Percentiles rank a stretch among this genome's conserved stretches.
phyloP scores from a whole-genome alignment of 2,888 invertebrate genomes.

The Macrosiphum euphorbiae region DNA sequence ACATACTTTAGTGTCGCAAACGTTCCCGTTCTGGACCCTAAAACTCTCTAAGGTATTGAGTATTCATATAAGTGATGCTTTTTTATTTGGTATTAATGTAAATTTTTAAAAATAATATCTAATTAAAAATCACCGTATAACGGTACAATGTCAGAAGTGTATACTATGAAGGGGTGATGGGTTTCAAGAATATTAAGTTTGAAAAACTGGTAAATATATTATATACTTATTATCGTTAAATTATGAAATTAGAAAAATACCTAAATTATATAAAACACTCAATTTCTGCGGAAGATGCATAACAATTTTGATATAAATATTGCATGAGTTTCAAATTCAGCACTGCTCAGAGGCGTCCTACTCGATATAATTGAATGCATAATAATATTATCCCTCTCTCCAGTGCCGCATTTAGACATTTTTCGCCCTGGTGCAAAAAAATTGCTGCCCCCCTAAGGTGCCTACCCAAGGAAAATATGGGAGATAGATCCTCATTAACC shows the following conservation, averaged over 20 bases:
- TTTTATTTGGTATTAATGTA: background rate
- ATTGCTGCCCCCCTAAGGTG: no score
- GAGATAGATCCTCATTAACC: no score
- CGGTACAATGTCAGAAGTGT: background rate
- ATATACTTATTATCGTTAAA: background rate
- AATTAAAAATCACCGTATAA: no score
- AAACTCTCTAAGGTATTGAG: background rate
- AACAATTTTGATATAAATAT: background rate
- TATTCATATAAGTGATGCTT: background rate
- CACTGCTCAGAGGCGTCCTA: background rate
- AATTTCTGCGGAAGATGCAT: background rate
- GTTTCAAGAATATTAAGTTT: background rate
- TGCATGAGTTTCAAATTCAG: accelerated
- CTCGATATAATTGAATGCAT: background rate
- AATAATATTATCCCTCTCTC: background rate
- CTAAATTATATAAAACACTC: background rate
- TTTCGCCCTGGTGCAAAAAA: no score
- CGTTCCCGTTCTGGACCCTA: background rate
- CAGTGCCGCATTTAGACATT: no score
- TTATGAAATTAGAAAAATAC: background rate
- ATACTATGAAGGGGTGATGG: background rate
- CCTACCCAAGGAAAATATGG: no score
- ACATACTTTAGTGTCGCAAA: background rate
- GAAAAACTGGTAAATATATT: background rate
- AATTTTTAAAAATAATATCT: no score